Base-by-base conservation (phyloP, 2,113 vertebrate species). In the Leptosomus discolor region DNA sequence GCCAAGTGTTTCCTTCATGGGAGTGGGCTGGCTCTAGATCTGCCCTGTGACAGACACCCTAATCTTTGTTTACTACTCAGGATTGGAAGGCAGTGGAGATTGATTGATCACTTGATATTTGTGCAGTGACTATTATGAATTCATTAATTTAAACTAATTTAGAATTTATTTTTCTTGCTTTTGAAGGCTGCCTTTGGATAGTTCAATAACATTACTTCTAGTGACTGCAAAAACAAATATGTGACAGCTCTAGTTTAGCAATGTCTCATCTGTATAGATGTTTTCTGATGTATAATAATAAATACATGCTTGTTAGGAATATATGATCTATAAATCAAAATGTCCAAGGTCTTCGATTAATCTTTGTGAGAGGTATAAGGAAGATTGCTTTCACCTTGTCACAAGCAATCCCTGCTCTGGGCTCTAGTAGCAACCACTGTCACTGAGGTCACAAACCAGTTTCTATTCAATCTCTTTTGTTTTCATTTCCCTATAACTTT, bases 151-250 rank as follows among this genome's bases (percentile, higher is more conserved):
- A 74, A 84, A 75, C 50, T 87, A 37, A 85, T 90, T 91, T 85
- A 61, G 70, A 69, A 67, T 94, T 96, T 93, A 80, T 94, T 95
- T 92, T 95, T 91, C 65, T 74, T 94, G n/a, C 69, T 83, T 82
- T 91, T 92, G 93, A 95, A 85, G 67, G 65, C 75, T 79, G 65
- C n/a, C 57, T 90, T 91, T 51, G 41, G 53, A 74, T n/a, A 34
- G 53, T 78, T 88, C 73, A 90, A 70, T 79, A 71, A 78, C 61
- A 39, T 88, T 77, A 45, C 58, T 58, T 61, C 87, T 56, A 69
- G 80, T 73, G 87, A 85, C 84, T 77, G 65, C 39, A 82, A 78
- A 95, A 95, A 91, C 85, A 92, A 95, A 63, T 73, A 94, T 61
- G 57, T 91, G 95, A 82, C 94, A 94, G 81, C 23, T 93, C 64